Evolutionary conservation across 2,888 invertebrate genomes (phyloP), one percentile per base, ranked within the genome.

Genomic region (Miltochrista miniata): DNA sequence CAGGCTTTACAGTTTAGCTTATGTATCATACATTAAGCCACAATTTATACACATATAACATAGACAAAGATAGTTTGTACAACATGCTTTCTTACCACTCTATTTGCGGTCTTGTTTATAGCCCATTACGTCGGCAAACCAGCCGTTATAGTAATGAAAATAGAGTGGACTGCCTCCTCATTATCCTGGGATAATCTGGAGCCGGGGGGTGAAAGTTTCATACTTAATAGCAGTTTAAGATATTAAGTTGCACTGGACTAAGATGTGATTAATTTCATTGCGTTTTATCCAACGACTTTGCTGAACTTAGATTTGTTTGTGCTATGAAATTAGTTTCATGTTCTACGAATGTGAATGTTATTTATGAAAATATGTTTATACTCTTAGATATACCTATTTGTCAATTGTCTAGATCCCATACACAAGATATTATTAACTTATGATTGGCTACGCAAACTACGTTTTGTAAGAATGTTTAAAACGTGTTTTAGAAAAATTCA

Each of bases 121-220:
- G 87, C 59, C 89, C 85, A 89, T 90, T 89, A 87, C 75, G 71
- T 73, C 64, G 73, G 77, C 83, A 80, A 85, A 83, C 85, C 80
- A 81, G 76, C 79, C 76, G 85, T 84, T 83, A 79, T 72, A 76
- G 84, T 87, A 87, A 87, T 89, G 88, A 87, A 88, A 86, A 87
- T 80, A 74, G 83, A 87, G 86, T 85, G 86, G 84, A 81, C 85
- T 65, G 60, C 61, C 67, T 68, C 63, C 79, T 87, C 86, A 87
- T 88, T 88, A 87, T 81, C 84, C 80, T 77, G 78, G 85, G 85
- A 86, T 89, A 86, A 88, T 82, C 85, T 79, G 69, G 67, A 68
- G 63, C 63, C 59, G 59, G 64, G 61, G 70, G 61, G 65, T 59
- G 56, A 49, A 65, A 65, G 59, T 68, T 59, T 54, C 64, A 65